Conservation (phyloP, 2,113 vertebrate species). For the Ploceus nigricollis region DNA sequence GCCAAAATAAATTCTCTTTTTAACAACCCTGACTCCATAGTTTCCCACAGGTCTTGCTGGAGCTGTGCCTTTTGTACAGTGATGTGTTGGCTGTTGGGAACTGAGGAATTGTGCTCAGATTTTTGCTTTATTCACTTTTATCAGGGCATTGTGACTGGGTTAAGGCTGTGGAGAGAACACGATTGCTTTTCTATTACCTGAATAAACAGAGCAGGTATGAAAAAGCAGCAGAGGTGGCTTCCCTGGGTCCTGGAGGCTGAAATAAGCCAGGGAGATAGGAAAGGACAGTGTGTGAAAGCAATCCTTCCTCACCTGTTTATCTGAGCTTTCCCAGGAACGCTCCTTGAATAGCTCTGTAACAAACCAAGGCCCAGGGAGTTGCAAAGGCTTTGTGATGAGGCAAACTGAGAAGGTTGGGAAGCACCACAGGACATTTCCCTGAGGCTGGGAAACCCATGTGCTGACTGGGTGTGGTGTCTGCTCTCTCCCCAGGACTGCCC, state of each 20-base stretch:
- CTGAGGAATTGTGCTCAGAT: neutral
- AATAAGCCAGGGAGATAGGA: neutral
- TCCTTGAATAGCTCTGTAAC: neutral
- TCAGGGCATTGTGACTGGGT: neutral
- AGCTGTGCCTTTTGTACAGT: neutral
- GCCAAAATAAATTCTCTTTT: neutral
- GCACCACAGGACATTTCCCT: neutral
- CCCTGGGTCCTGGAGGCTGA: neutral
- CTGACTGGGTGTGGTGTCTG: neutral
- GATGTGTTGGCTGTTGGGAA: neutral
- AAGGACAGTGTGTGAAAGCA: neutral
- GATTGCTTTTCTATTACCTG: neutral
- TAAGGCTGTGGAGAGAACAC: neutral
- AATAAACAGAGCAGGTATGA: neutral
- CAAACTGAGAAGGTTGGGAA: neutral
- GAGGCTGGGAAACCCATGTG: neutral
- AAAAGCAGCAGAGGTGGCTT: neutral
- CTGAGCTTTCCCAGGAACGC: neutral
- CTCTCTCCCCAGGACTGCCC: constrained; percentile 83
- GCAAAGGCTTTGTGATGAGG: neutral
- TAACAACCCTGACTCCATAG: neutral
- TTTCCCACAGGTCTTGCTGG: neutral
- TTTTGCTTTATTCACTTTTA: neutral
- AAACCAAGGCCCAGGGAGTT: neutral
- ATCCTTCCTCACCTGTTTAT: neutral